Percentiles rank a stretch among this genome's conserved stretches.
Evolutionary conservation across 2,888 invertebrate genomes (phyloP).

Genomic region (Leptinotarsa rubiginosa): DNA sequence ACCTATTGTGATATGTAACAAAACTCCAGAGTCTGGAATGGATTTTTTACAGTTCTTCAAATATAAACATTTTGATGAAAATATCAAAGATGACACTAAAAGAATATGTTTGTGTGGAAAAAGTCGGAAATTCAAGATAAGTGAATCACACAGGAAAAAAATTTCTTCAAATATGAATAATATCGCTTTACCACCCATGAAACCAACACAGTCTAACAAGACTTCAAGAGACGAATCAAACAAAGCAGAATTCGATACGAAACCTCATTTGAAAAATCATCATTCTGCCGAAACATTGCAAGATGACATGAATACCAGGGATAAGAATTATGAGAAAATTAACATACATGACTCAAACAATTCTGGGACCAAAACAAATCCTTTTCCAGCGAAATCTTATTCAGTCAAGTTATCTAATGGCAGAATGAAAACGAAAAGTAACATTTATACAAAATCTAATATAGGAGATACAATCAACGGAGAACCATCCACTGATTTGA

Average conservation of each 20-base stretch:
- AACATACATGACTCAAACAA: background rate
- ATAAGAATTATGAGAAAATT: background rate
- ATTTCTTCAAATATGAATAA: background rate
- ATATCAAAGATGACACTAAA: background rate
- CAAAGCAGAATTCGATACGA: background rate
- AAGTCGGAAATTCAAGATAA: background rate
- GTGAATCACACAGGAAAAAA: background rate
- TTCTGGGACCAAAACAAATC: background rate
- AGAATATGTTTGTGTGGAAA: background rate
- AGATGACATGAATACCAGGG: background rate
- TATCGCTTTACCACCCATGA: background rate
- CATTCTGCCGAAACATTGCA: background rate
- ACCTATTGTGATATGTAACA: slow-evolving; percentile 35
- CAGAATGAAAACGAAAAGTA: background rate
- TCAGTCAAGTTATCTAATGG: background rate
- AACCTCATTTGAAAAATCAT: background rate
- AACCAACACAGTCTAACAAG: background rate
- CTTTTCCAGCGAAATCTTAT: background rate
- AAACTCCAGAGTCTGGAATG: slow-evolving; percentile 25
- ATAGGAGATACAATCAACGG: background rate
- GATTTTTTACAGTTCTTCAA: slow-evolving; percentile 19
- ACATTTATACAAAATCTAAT: background rate
- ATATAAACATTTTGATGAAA: slow-evolving; percentile 10
- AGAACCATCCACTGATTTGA: background rate
- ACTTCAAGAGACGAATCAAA: background rate